Evolutionary conservation across 2,888 invertebrate species (phyloP).

Genomic region (Synergus japonicus): DNA sequence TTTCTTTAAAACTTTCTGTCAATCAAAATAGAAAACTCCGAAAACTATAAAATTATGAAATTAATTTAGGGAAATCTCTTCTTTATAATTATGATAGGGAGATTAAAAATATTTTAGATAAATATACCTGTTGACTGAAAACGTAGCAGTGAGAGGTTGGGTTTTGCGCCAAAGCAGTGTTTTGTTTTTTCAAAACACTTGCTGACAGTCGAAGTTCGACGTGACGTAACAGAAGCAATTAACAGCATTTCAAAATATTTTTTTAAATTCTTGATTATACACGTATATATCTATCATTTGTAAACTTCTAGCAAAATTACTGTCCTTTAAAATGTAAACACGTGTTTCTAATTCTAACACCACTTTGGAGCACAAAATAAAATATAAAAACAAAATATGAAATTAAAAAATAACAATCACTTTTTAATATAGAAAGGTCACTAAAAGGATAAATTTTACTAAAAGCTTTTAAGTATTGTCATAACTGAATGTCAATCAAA

Average conservation of each 20-base stretch:
- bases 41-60: no score
- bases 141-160: constrained; percentile 45
- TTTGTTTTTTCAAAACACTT: constrained; percentile 41
- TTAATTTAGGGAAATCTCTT: no score
- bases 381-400: neutral
- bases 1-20: no score
- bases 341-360: neutral
- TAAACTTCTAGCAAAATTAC: constrained; percentile 3
- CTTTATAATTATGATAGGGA: no score
- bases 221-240: constrained; percentile 42
- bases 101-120: neutral
- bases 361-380: neutral
- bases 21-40: no score
- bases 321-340: neutral
- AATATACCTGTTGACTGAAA: constrained; percentile 45
- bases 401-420: neutral
- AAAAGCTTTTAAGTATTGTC: neutral
- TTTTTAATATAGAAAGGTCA: neutral
- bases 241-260: constrained; percentile 41
- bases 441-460: neutral
- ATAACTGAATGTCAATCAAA: constrained; percentile 11
- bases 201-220: constrained; percentile 26
- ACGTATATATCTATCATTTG: constrained; percentile 32
- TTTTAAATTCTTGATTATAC: neutral
- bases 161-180: constrained; percentile 39